Evolutionary conservation across 2,888 invertebrate species (phyloP), one percentile per base, ranked within the genome.

Genomic region (Beris morrisii): DNA sequence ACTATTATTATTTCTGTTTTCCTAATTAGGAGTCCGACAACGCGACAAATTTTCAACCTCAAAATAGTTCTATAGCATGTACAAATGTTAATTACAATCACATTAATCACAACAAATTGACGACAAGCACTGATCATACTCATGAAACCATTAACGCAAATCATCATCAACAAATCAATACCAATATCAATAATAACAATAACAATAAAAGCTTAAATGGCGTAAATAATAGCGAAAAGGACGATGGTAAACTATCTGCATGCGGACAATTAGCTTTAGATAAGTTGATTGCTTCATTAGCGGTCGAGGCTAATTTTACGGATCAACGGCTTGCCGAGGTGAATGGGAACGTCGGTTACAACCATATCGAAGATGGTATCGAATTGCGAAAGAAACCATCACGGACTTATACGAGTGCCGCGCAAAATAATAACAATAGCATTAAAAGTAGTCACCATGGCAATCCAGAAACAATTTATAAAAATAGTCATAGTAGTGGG

Each of bases 261-360:
- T 64, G 68, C 68, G 71, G 71, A 22, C 70, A 72, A 65, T 69
- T 71, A 69, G 69, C 71, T 57, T 69, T 74, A 72, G 72, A 74
- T 66, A 68, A 67, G 65, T 70, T 74, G 57, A 55, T 74, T 44
- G 72, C 71, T 48, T 71, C 72, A 30, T 69, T 73, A 66, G 71
- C 72, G 11, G 69, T 67, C 54, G 73, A 73, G 70, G 70, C 70
- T 15, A 69, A 71, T 68, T 61, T 71, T 30, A 71, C 72, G 69
- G 68, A 72, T 68, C 69, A 69, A 46, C 71, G 72, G 48, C 57
- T 72, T n/a, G 52, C 44, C 11, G 53, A 69, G 30, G 68, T 64
- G n/a, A 53, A 53, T 4, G 53, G 53, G 15, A 53, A 46, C n/a
- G 15, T 15, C 15, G 45, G 2, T 59, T 9, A 4, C 5, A 44